phyloP scores from a whole-genome alignment of 2,888 invertebrate genomes.

The Acleris laterana region DNA sequence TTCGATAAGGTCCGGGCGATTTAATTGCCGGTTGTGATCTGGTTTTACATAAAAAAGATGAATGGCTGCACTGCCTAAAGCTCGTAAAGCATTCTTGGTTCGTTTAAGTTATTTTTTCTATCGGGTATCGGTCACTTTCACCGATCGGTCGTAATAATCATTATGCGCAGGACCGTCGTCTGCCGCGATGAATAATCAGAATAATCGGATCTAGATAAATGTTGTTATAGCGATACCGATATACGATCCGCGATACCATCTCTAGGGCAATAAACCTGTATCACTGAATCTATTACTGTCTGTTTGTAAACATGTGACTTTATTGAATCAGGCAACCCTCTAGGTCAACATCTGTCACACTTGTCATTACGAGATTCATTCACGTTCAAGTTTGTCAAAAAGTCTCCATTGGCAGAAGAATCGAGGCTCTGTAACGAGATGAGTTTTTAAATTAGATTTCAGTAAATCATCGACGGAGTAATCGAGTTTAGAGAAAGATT shows the following conservation, averaged over 20 bases:
- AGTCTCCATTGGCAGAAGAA: neutral
- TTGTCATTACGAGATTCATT: neutral
- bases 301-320: constrained; percentile 38
- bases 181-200: constrained; percentile 54
- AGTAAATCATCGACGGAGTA: constrained; percentile 81
- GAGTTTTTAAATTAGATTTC: constrained; percentile 78
- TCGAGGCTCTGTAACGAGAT: constrained; percentile 57
- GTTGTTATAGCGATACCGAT: constrained; percentile 61
- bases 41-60: constrained; percentile 84
- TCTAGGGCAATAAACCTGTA: constrained; percentile 49
- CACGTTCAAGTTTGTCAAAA: neutral
- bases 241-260: constrained; percentile 52
- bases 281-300: constrained; percentile 40
- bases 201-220: constrained; percentile 72
- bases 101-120: constrained; percentile 74
- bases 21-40: constrained; percentile 84
- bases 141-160: constrained; percentile 58
- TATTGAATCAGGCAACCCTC: constrained; percentile 21
- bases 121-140: constrained; percentile 73
- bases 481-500: constrained; percentile 80
- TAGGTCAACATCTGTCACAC: constrained; percentile 3
- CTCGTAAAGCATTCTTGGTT: constrained; percentile 73
- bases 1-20: constrained; percentile 83
- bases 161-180: constrained; percentile 65
- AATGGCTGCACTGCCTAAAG: constrained; percentile 77